Evolutionary conservation across 1,140 invertebrate genomes (phyloP).

Genomic region (Harlomillsia oculata): DNA sequence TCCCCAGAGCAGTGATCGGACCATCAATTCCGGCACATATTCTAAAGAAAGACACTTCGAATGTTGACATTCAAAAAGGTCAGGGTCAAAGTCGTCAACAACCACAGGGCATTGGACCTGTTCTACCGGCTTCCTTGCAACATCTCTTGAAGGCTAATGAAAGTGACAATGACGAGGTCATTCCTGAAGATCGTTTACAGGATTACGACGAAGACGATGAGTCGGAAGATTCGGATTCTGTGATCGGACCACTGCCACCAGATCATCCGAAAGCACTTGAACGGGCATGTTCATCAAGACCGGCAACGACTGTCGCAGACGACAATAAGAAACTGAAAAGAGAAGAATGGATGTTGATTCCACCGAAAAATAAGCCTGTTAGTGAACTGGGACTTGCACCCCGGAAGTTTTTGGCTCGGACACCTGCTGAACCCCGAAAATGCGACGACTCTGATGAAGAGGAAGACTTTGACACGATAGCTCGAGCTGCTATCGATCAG

Average conservation of each 20-base stretch:
- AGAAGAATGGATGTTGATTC: constrained; percentile 36
- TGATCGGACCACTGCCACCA: constrained; percentile 31
- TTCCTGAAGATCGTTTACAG: neutral
- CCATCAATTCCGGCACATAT: too few species aligned
- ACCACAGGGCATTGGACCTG: constrained; percentile 16
- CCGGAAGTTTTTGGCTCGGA: constrained; percentile 29
- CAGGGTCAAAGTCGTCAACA: neutral
- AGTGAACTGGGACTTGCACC: constrained; percentile 13
- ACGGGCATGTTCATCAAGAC: neutral
- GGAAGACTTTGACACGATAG: constrained; percentile 14
- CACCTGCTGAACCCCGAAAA: constrained; percentile 22
- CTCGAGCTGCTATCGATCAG: constrained; percentile 16
- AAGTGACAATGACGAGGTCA: neutral
- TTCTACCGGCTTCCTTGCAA: neutral
- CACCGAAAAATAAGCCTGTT: constrained; percentile 32
- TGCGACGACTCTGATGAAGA: constrained; percentile 19
- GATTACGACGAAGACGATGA: neutral
- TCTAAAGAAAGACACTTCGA: too few species aligned
- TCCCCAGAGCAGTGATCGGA: too few species aligned
- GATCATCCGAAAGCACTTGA: constrained; percentile 25
- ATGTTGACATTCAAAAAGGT: neutral
- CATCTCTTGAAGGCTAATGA: neutral
- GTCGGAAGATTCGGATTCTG: constrained; percentile 1
- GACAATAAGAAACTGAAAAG: constrained; percentile 15
- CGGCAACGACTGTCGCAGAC: neutral